These are phyloP conservation scores for Phthorimaea operculella DNA, from an alignment of 1,140 invertebrate genomes.

Conservation along the genomic window DNA sequence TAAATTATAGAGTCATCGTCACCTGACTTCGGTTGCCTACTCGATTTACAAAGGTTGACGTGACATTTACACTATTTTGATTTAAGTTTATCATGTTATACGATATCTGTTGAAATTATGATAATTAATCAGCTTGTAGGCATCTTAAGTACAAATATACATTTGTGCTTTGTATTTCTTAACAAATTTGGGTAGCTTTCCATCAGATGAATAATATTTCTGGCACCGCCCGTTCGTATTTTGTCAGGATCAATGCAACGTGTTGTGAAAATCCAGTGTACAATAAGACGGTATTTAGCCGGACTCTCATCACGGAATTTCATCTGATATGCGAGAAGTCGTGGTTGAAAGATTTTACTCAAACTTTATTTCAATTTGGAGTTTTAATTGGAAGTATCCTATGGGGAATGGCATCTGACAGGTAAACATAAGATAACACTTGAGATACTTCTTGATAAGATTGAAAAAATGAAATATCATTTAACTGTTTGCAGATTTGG, in stretches of 20 bases:
- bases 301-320: constrained; percentile 80
- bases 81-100: no score
- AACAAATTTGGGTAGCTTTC: constrained; percentile 77
- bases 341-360: constrained; percentile 75
- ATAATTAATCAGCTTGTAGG: constrained; percentile 48
- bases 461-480: constrained; percentile 4
- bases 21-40: no score
- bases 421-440: constrained; percentile 34
- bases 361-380: constrained; percentile 67
- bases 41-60: no score
- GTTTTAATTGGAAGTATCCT: constrained; percentile 54
- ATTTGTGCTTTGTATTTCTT: constrained; percentile 72
- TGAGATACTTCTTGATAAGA: no score
- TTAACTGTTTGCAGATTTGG: constrained; percentile 67
- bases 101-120: not conserved
- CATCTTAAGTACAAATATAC: constrained; percentile 73
- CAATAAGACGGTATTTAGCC: constrained; percentile 72
- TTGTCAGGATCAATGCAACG: constrained; percentile 37
- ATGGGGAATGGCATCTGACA: constrained; percentile 64
- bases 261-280: constrained; percentile 71
- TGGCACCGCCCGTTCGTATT: constrained; percentile 69
- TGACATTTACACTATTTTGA: no score
- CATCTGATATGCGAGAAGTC: constrained; percentile 75
- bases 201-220: constrained; percentile 76
- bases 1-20: no score